Percentiles rank a stretch among this genome's conserved stretches.
Conservation (phyloP, 2,888 invertebrate species). For the Drosophila lutescens region DNA sequence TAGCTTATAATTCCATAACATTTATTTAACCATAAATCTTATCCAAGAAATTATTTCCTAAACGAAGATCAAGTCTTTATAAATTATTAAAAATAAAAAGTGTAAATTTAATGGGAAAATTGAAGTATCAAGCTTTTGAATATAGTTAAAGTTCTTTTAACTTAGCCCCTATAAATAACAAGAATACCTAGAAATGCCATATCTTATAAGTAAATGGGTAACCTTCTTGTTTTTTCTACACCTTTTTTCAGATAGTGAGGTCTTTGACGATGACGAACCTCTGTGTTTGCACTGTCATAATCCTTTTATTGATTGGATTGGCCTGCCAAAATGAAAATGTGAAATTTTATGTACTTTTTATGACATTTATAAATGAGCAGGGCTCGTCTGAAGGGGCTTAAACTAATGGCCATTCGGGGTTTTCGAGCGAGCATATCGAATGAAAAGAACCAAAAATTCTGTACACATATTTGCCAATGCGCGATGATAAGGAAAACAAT, state of each 20-base stretch:
- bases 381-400: slow-evolving; percentile 57
- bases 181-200: not conserved
- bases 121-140: not conserved
- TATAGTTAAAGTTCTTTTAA: not conserved
- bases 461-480: slow-evolving; percentile 73
- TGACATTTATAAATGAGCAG: slow-evolving; percentile 68
- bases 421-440: slow-evolving; percentile 30
- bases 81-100: too few relatives aligned
- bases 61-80: not conserved
- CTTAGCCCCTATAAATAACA: not conserved
- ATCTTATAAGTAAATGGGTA: not conserved
- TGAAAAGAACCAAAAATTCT: slow-evolving; percentile 42
- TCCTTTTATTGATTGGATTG: slow-evolving; percentile 78
- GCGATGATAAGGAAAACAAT: slow-evolving; percentile 57
- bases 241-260: slow-evolving; percentile 2
- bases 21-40: not conserved
- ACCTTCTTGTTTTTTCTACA: not conserved
- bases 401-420: slow-evolving; percentile 69
- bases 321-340: slow-evolving; percentile 62
- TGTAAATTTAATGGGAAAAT: too few relatives aligned
- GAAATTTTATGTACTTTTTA: slow-evolving; percentile 41
- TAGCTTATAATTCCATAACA: not conserved
- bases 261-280: slow-evolving; percentile 35
- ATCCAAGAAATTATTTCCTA: not conserved
- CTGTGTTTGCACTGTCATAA: slow-evolving; percentile 67